Base-by-base conservation (phyloP, 1,140 invertebrate species). In the Drosophila nigrodunni region DNA sequence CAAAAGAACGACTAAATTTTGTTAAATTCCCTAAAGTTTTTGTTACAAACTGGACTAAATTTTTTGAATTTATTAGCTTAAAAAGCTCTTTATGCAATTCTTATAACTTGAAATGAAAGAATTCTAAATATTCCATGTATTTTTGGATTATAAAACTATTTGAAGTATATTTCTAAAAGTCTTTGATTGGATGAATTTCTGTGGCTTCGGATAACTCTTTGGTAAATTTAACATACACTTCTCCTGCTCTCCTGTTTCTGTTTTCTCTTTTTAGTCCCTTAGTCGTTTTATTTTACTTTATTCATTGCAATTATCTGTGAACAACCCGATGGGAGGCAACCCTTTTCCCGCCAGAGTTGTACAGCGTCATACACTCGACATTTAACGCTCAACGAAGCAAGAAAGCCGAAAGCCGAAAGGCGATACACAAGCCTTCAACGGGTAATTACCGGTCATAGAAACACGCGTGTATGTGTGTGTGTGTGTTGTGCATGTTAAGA, bases 341-440 rank as follows among this genome's bases (percentile, higher is more conserved):
- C 41, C 65, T 74, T 65, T 55, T 55, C 18, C 15, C 10, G 6
- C 18, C 21, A 39, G 30, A 30, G 25, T 30, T 30, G 25, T 25
- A 10, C 4, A 46, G 49, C 34, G 39, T 64, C 41, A 21, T 58
- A 60, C 57, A 74, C 65, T 74, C 71, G 65, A 68, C 57, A 68
- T 68, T 74, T 68, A 68, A 74, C 21, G 71, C 71, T 74, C 54
- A 47, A 25, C 35, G 65, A 74, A 61, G 71, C 71, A 55, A 69
- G 65, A 74, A 74, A 74, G 67, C 59, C 46, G 30, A 61, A 52
- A 52, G 66, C 55, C 55, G 43, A 61, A 68, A 69, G 66, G 9
- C 58, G 59, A 75, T 64, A 44, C 67, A 64, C 54, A 59, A 52
- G 73, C 73, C 67, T 70, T 58, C 59, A 52, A 64, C 67, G 41